Conservation (phyloP, 2,888 invertebrate species). For the Nomada flava region DNA sequence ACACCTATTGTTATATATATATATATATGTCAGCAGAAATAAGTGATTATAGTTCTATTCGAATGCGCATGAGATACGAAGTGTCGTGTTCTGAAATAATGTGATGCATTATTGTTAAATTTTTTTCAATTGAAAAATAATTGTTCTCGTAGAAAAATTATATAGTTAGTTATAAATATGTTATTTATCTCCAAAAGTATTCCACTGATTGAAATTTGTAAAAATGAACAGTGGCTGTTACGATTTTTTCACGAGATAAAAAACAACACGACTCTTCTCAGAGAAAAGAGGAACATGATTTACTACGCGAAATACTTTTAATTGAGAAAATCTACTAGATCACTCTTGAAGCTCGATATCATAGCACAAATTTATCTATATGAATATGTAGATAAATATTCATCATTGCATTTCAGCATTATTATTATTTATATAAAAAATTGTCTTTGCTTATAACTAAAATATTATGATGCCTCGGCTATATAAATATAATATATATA, state of each 20-base stretch:
- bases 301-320: constrained; percentile 62
- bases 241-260: constrained; percentile 10
- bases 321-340: constrained; percentile 61
- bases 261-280: constrained; percentile 54
- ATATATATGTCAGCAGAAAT: constrained; percentile 57
- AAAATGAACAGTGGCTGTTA: constrained; percentile 20
- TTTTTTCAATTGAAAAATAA: constrained; percentile 18
- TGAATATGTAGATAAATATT: constrained; percentile 80
- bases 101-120: constrained; percentile 20
- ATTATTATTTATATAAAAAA: constrained; percentile 80
- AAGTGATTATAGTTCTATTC: constrained; percentile 52
- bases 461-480: constrained; percentile 83
- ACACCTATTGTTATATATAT: constrained; percentile 58
- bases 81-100: constrained; percentile 44
- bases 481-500: constrained; percentile 83
- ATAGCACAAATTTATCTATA: constrained; percentile 75
- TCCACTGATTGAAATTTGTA: constrained; percentile 21
- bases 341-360: constrained; percentile 70
- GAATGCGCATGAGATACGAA: constrained; percentile 52
- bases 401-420: constrained; percentile 75
- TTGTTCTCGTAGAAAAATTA: constrained; percentile 6
- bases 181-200: constrained; percentile 17
- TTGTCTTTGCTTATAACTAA: constrained; percentile 84
- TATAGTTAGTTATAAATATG: not conserved
- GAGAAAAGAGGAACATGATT: constrained; percentile 64